Base-by-base conservation (phyloP, 2,797 vertebrate genomes). In the Pogonophryne albipinna region DNA sequence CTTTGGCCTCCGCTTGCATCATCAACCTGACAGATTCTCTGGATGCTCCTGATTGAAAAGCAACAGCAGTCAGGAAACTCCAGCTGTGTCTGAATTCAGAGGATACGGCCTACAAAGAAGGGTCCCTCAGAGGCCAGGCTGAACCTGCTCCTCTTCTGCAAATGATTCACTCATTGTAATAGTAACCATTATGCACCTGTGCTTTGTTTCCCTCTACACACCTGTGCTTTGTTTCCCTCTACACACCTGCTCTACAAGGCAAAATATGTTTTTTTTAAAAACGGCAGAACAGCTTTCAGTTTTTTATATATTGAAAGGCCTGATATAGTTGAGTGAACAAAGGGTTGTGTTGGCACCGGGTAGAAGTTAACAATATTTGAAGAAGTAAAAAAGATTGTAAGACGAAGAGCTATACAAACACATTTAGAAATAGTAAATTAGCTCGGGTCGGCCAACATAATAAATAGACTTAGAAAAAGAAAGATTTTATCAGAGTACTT, bases 1-100 rank as follows among this genome's bases (percentile, higher is more conserved):
- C 62, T 59, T 44, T 76, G 71, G 71, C 41, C 69, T 44, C 58
- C 78, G 76, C 46, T 85, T 78, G 68, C 65, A 71, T 67, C 62
- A 70, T 69, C 60, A 19, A 19, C 14, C 5, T 9, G 38, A 52
- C 20, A 19, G 44, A 38, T 16, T 69, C 11, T 71, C 34, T 12
- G 17, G 66, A 44, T 74, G 65, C 66, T 63, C 76, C 68, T 60
- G 64, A 47, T 31, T 70, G 61, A 72, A 73, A 67, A 77, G 23
- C n/a, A 42, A 38, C 68, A 71, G 58, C 79, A 52, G 57, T 52
- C 46, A 51, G 42, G 66, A 59, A 71, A 51, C 38, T 68, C 46
- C 84, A 85, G 75, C 72, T 79, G 74, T 3, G 68, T 34, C 71
- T 64, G 66, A 52, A 31, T 53, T 53, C 55, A 73, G 57, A 67